Percentiles rank a stretch among this genome's conserved stretches.
Evolutionary conservation across 2,888 invertebrate species (phyloP).

Genomic region (Uropetala carovei): DNA sequence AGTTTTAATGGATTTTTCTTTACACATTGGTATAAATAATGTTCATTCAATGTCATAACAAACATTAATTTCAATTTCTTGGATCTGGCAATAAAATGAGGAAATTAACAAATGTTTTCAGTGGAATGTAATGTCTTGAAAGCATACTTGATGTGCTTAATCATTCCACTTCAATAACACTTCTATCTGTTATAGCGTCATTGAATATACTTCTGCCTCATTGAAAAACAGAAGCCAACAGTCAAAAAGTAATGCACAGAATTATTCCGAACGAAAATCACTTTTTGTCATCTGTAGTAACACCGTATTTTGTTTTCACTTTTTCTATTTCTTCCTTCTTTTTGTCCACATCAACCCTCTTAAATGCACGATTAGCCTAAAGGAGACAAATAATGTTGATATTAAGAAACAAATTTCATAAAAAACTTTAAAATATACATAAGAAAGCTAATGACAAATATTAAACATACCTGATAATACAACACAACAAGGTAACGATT

Average conservation of each 20-base stretch:
- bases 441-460: neutral
- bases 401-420: neutral
- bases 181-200: no score
- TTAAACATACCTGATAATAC: conserved; percentile 87
- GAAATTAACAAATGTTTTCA: no score
- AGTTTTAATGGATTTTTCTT: no score
- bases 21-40: no score
- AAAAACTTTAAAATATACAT: neutral
- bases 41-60: no score
- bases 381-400: conserved; percentile 67
- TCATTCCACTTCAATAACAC: no score
- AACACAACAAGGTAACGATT: conserved; percentile 99
- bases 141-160: no score
- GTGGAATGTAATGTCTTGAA: no score
- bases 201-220: no score
- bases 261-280: neutral
- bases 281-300: conserved; percentile 72
- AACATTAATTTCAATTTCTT: no score
- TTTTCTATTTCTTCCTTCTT: conserved; percentile 97
- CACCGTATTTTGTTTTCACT: conserved; percentile 95
- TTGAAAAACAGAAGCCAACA: no score
- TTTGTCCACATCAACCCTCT: conserved; percentile 95
- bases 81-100: no score
- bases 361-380: conserved; percentile 93
- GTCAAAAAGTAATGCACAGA: neutral